Percentiles rank a stretch among this genome's conserved stretches.
phyloP scores from a whole-genome alignment of 2,888 invertebrate genomes.

The Platyscelio sp. region DNA sequence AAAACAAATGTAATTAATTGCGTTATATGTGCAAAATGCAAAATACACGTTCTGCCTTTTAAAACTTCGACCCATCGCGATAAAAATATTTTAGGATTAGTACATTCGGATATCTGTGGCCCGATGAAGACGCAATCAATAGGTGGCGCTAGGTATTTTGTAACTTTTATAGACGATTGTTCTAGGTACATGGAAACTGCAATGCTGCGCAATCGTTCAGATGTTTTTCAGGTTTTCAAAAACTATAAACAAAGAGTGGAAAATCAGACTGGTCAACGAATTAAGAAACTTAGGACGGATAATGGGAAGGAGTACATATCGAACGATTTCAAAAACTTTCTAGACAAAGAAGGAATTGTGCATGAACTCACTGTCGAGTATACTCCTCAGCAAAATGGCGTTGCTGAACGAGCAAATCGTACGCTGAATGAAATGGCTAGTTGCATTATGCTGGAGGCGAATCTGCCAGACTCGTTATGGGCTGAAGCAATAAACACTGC shows the following conservation, averaged over 20 bases:
- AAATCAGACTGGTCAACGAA: slow-evolving; percentile 46
- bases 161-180: slow-evolving; percentile 64
- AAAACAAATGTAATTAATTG: slow-evolving; percentile 36
- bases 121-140: slow-evolving; percentile 59
- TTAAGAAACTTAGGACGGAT: slow-evolving; percentile 62
- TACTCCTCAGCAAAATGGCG: slow-evolving; percentile 78
- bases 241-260: slow-evolving; percentile 48
- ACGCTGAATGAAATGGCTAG: slow-evolving; percentile 77
- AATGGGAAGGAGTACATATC: slow-evolving; percentile 69
- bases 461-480: slow-evolving; percentile 75
- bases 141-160: slow-evolving; percentile 66
- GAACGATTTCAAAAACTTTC: slow-evolving; percentile 42
- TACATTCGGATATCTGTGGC: slow-evolving; percentile 74
- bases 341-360: slow-evolving; percentile 49
- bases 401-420: slow-evolving; percentile 76
- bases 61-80: neutral
- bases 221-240: slow-evolving; percentile 58
- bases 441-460: slow-evolving; percentile 73
- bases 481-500: slow-evolving; percentile 76
- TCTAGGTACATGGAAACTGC: slow-evolving; percentile 42
- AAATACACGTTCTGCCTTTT: slow-evolving; percentile 61
- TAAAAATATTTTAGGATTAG: slow-evolving; percentile 36
- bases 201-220: slow-evolving; percentile 52
- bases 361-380: slow-evolving; percentile 73
- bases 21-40: slow-evolving; percentile 64